phyloP scores from a whole-genome alignment of 2,113 vertebrate genomes.

The Percina caprodes region DNA sequence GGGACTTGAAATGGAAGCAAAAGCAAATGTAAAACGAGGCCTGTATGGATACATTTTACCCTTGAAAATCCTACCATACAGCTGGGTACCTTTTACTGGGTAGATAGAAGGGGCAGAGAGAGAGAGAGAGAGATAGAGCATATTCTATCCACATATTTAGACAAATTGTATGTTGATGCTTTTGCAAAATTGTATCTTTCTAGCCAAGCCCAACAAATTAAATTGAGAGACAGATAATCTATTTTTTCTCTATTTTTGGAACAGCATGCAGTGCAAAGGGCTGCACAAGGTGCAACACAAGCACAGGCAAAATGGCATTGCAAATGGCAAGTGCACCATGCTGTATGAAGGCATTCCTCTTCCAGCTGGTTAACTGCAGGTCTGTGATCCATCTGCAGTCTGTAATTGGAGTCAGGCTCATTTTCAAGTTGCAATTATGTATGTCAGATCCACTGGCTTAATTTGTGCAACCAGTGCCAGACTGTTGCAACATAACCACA shows the following conservation, averaged over 20 bases:
- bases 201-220: too few species aligned
- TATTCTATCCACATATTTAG: too few species aligned
- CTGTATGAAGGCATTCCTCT: neutral
- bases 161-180: too few species aligned
- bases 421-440: slow-evolving; percentile 37
- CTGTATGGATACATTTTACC: slow-evolving; percentile 16
- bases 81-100: slow-evolving; percentile 9
- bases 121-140: neutral
- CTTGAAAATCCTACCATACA: neutral
- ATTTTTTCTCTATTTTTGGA: neutral
- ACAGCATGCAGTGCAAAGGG: neutral
- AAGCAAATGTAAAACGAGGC: slow-evolving; percentile 12
- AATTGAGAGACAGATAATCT: too few species aligned
- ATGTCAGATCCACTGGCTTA: neutral
- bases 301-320: neutral
- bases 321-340: neutral
- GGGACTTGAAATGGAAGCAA: slow-evolving; percentile 4
- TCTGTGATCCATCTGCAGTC: slow-evolving; percentile 19
- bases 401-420: slow-evolving; percentile 20
- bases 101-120: neutral
- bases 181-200: too few species aligned
- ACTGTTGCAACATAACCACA: neutral
- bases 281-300: neutral
- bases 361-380: slow-evolving; percentile 6
- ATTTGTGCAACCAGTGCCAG: neutral